These are phyloP conservation scores for Drosophila seclusa DNA, from an alignment of 2,888 invertebrate species.

Conservation along the genomic window DNA sequence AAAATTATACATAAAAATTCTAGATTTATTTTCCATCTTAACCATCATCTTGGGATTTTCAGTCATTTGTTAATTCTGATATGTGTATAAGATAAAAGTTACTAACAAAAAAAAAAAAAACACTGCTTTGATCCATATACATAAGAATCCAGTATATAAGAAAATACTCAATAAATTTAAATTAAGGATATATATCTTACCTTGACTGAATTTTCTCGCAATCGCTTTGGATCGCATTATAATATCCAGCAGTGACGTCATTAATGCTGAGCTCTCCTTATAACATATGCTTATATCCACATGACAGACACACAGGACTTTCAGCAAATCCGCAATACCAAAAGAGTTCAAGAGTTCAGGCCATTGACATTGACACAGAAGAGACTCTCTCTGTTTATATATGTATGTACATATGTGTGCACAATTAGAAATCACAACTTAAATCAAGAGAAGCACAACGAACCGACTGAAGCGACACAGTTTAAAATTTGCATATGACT, in stretches of 20 bases:
- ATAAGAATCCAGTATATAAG: too few species aligned
- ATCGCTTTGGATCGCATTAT: constrained; percentile 85
- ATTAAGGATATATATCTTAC: constrained; percentile 60
- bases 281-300: constrained; percentile 35
- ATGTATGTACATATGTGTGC: constrained; percentile 4
- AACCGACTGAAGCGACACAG: constrained; percentile 49
- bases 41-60: neutral
- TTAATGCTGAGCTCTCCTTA: constrained; percentile 57
- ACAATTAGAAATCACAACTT: constrained; percentile 74
- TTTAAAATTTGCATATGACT: constrained; percentile 67
- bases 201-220: constrained; percentile 84
- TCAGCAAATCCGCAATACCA: constrained; percentile 10
- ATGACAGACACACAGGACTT: constrained; percentile 16
- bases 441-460: constrained; percentile 57
- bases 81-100: neutral
- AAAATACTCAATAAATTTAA: neutral
- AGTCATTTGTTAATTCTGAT: neutral
- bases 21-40: neutral
- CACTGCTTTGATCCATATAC: neutral
- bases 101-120: too few species aligned
- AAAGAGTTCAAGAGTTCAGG: constrained; percentile 54
- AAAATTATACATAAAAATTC: neutral
- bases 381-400: neutral
- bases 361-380: constrained; percentile 73
- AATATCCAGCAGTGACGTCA: constrained; percentile 82